Percentiles rank a stretch among this genome's conserved stretches.
Evolutionary conservation across 2,888 invertebrate genomes (phyloP).

Genomic region (Watsonalla binaria): DNA sequence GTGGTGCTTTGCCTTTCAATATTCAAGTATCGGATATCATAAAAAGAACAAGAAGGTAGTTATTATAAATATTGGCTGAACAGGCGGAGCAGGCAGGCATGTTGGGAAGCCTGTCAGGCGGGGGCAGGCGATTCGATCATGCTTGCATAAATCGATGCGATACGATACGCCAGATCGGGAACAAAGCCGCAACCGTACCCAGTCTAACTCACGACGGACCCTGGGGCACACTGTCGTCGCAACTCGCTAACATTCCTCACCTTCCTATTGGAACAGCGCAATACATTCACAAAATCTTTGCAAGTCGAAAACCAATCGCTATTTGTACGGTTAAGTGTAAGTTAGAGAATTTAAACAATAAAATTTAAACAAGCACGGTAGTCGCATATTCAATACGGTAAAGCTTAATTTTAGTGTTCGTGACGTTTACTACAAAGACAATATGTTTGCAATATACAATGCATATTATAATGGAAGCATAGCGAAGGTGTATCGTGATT

Average conservation of each 20-base stretch:
- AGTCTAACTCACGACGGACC: slow-evolving; percentile 15
- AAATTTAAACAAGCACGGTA: background rate
- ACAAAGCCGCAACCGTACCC: slow-evolving; percentile 66
- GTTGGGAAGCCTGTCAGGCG: slow-evolving; percentile 41
- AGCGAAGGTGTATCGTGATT: slow-evolving; percentile 25
- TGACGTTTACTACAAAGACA: background rate
- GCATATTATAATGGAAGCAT: background rate
- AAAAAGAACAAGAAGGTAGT: background rate
- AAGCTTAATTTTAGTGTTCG: background rate
- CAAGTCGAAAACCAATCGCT: background rate
- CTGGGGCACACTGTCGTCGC: background rate
- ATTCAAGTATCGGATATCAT: background rate
- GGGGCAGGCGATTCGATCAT: slow-evolving; percentile 62
- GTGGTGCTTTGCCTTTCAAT: background rate
- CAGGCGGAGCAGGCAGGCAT: slow-evolving; percentile 44
- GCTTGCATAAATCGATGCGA: slow-evolving; percentile 76
- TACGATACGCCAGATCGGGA: slow-evolving; percentile 58
- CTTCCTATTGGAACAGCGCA: too few species aligned
- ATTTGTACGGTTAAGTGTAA: background rate
- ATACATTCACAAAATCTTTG: background rate
- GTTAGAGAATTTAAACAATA: background rate
- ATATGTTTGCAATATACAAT: background rate
- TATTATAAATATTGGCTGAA: slow-evolving; percentile 30
- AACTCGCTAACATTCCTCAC: background rate
- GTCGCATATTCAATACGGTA: background rate